Evolutionary conservation across 2,797 vertebrate species (phyloP).

Genomic region (Rhabdophis nuchalis): DNA sequence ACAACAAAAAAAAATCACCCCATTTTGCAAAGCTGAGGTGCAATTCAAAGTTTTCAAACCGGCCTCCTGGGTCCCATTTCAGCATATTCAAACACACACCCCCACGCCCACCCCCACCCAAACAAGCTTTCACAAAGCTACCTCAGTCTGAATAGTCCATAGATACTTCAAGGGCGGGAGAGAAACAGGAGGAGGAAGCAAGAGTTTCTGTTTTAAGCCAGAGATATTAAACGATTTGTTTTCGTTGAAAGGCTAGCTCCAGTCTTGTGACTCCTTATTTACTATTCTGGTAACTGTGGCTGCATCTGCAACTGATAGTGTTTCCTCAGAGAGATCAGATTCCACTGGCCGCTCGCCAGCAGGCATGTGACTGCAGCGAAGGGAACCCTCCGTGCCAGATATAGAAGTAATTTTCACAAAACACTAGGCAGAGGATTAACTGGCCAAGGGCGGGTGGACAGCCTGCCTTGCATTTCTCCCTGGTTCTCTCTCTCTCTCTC

Average conservation of each 20-base stretch:
- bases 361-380: conserved; percentile 83
- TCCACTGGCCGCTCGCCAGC: conserved; percentile 77
- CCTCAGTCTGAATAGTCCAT: background rate
- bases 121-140: conserved; percentile 10
- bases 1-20: background rate
- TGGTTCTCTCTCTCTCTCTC: background rate
- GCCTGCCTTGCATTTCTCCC: background rate
- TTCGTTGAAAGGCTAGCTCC: conserved; percentile 66
- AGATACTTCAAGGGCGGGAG: background rate
- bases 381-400: conserved; percentile 69
- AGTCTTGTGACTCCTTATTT: conserved; percentile 80
- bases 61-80: conserved; percentile 21
- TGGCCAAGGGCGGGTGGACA: background rate
- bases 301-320: conserved; percentile 78
- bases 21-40: background rate
- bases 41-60: conserved; percentile 2
- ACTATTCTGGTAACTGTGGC: conserved; percentile 86
- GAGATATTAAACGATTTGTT: conserved; percentile 78
- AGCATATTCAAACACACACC: conserved; percentile 26
- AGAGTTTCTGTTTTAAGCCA: conserved; percentile 38
- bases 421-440: conserved; percentile 61
- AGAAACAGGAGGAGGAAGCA: conserved; percentile 23
- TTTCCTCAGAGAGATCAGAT: conserved; percentile 78
- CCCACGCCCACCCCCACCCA: background rate
- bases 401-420: conserved; percentile 56